Base-by-base conservation (phyloP, 2,888 invertebrate species). In the Ryuthela nishihirai region DNA sequence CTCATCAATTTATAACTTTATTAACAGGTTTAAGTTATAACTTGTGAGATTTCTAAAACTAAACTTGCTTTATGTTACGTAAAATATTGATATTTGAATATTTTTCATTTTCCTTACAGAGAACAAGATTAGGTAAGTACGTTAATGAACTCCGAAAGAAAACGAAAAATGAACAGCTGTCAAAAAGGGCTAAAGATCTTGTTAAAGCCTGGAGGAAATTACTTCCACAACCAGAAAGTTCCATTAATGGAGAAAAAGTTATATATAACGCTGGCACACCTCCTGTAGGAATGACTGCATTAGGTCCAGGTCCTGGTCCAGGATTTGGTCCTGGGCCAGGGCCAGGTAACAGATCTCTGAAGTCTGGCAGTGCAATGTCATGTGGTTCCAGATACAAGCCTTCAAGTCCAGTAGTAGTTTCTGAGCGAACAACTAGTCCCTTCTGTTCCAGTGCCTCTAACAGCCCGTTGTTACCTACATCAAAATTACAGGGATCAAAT, bases 141-240 rank as follows among this genome's bases (percentile, higher is more conserved):
- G 87, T 95, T 75, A 95, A 95, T 75, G 91, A 92, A 75, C 79
- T 95, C 46, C 83, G 95, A 52, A 81, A 89, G 59, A 88, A 88
- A 76, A 90, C 91, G 36, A 81, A 80, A 56, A 87, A 92, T 75
- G 88, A 89, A 67, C 81, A 82, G 60, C 79, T 95, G 73, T 91
- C 93, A 48, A 85, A 87, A 71, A 82, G 94, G 67, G 89, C 92
- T 54, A 95, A 94, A 77, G 88, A 88, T 72, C 80, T 95, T 73
- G 85, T 95, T 54, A 90, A 91, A 71, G 82, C 86, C 77, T 95
- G 95, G 95, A 84, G 94, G 69, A 87, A 87, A 77, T 83, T 89
- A 25, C 65, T 67, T 46, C 67, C 68, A 23, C 56, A 60, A 24
- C 43, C 62, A 21, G 48, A 54, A 36, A 45, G 44, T 40, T 42